Evolutionary conservation across 2,888 invertebrate species (phyloP).

Genomic region (Protodeltote pygarga): DNA sequence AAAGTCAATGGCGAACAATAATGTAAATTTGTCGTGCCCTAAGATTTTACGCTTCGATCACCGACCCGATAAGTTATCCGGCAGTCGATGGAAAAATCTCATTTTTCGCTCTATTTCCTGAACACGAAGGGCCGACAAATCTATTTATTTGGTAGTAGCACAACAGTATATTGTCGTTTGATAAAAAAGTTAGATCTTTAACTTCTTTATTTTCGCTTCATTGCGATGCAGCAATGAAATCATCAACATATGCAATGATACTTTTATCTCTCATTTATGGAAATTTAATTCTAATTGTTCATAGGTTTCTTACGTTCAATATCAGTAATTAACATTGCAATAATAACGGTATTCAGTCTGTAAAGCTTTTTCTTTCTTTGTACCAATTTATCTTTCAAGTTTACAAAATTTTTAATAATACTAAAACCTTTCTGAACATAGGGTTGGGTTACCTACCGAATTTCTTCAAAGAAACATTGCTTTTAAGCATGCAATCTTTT

Average conservation of each 20-base stretch:
- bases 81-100: constrained; percentile 25
- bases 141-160: constrained; percentile 30
- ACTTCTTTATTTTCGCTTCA: no score
- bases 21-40: constrained; percentile 36
- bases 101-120: constrained; percentile 49
- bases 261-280: constrained; percentile 3
- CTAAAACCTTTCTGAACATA: background rate
- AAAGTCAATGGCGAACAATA: constrained; percentile 12
- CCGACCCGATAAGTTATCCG: constrained; percentile 32
- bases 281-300: constrained; percentile 13
- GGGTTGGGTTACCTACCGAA: no score
- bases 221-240: constrained; percentile 12
- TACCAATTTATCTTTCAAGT: background rate
- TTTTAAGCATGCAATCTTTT: no score
- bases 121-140: constrained; percentile 43
- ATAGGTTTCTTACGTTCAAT: constrained; percentile 21
- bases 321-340: constrained; percentile 8
- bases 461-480: no score
- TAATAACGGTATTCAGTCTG: background rate
- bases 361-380: background rate
- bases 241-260: background rate
- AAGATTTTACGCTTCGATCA: constrained; percentile 44
- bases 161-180: background rate
- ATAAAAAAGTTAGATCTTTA: constrained; percentile 15
- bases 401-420: background rate